Evolutionary conservation across 2,797 vertebrate genomes (phyloP).

Genomic region (Sebastes iracundus): DNA sequence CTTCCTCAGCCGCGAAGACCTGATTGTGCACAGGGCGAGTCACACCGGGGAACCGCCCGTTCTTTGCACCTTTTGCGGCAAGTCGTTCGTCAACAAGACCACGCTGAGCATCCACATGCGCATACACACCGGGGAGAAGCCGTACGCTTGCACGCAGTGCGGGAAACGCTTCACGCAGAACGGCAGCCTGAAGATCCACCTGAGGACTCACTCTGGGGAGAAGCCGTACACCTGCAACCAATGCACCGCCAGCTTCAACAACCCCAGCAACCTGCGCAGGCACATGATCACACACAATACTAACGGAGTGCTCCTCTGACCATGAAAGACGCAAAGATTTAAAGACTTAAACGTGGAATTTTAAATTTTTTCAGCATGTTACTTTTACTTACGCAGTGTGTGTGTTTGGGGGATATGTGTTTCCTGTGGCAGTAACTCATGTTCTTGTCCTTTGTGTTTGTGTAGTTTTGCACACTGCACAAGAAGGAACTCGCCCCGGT

Average conservation of each 20-base stretch:
- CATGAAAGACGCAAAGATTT: background rate
- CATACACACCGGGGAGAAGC: conserved; percentile 81
- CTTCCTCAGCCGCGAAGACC: conserved; percentile 67
- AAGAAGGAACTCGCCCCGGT: background rate
- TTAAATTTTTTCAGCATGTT: background rate
- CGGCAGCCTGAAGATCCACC: conserved; percentile 80
- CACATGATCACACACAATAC: conserved; percentile 77
- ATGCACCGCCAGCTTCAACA: conserved; percentile 77
- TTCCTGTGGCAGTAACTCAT: background rate
- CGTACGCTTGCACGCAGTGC: conserved; percentile 74
- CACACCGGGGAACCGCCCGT: conserved; percentile 72
- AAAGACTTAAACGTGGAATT: background rate
- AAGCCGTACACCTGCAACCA: conserved; percentile 76
- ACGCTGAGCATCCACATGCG: conserved; percentile 79
- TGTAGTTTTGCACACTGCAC: background rate
- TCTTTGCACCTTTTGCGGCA: conserved; percentile 65
- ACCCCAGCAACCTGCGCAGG: conserved; percentile 80
- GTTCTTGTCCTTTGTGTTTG: background rate
- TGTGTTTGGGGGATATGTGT: background rate
- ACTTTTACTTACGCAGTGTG: background rate
- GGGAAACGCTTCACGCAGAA: conserved; percentile 81
- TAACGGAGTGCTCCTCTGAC: conserved; percentile 48
- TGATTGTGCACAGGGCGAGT: conserved; percentile 66
- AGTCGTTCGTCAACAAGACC: conserved; percentile 76
- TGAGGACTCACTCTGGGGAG: conserved; percentile 81